phyloP scores from a whole-genome alignment of 2,113 vertebrate genomes.

The Pandion haliaetus region DNA sequence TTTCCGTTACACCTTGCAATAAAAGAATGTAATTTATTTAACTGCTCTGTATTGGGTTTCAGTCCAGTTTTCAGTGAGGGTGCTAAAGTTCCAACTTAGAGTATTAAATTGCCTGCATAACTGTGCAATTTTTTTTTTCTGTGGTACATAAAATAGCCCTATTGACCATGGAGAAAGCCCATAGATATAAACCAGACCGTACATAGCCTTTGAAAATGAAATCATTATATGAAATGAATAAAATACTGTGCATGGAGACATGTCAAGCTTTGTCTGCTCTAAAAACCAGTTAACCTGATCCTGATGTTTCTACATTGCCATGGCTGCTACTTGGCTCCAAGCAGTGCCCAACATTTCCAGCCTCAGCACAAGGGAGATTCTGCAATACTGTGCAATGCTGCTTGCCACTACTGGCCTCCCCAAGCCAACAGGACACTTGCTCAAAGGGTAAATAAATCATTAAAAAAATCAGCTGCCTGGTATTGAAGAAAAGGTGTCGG shows the following conservation, averaged over 20 bases:
- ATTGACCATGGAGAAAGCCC: neutral
- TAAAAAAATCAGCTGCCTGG: neutral
- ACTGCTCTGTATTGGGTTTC: neutral
- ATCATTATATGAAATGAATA: neutral
- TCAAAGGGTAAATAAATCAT: neutral
- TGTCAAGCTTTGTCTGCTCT: neutral
- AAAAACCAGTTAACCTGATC: neutral
- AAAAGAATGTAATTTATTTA: neutral
- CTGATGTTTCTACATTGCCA: neutral
- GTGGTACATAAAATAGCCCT: neutral
- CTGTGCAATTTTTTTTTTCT: neutral
- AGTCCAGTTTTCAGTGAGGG: neutral
- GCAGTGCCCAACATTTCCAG: neutral
- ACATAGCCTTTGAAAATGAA: neutral
- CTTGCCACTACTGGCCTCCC: neutral
- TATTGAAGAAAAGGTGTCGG: neutral
- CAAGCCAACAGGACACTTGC: neutral
- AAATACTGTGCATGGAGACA: neutral
- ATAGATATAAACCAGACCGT: neutral
- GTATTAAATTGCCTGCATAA: neutral
- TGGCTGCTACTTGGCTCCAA: neutral
- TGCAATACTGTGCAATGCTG: neutral
- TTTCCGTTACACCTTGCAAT: neutral
- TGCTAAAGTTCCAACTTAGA: neutral
- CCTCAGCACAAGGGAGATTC: neutral